A percentile compares a stretch with the other conserved stretches of the same genome.
These are phyloP conservation scores for Netelia fuscicornis DNA, from an alignment of 2,888 invertebrate species.

Conservation along the genomic window DNA sequence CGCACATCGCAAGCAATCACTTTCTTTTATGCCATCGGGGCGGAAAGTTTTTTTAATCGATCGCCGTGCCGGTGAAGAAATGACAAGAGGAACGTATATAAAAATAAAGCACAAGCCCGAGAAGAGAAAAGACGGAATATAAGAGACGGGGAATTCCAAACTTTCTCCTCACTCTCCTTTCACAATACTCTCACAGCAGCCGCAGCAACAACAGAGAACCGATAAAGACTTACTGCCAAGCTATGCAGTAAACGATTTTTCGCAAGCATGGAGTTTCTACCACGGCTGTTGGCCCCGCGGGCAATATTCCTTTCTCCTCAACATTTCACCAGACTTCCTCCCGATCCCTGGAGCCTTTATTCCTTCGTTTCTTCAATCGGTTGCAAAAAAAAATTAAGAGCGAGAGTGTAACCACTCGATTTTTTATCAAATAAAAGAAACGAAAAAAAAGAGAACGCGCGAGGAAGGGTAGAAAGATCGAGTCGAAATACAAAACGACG, in stretches of 20 bases:
- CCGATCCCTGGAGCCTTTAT: slow-evolving; percentile 7
- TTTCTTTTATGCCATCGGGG: slow-evolving; percentile 28
- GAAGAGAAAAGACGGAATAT: neutral
- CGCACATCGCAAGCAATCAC: slow-evolving; percentile 5
- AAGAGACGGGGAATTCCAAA: neutral
- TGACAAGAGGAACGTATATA: neutral
- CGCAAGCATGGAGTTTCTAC: slow-evolving; percentile 19
- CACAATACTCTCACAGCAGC: neutral
- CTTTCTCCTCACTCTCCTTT: slow-evolving; percentile 16
- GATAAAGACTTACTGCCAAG: slow-evolving; percentile 23
- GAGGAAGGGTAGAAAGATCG: neutral
- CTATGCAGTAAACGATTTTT: slow-evolving; percentile 37
- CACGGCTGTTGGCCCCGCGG: slow-evolving; percentile 24
- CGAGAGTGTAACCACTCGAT: neutral
- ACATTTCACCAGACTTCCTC: neutral
- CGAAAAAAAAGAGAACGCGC: neutral
- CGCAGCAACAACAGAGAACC: slow-evolving; percentile 7
- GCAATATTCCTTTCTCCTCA: slow-evolving; percentile 4
- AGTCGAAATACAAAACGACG: too few species aligned
- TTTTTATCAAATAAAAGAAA: slow-evolving; percentile 10
- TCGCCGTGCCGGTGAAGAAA: neutral
- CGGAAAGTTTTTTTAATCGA: slow-evolving; percentile 39
- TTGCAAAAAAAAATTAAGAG: neutral
- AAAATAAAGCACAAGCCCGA: neutral
- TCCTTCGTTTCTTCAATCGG: slow-evolving; percentile 16